phyloP scores from a whole-genome alignment of 2,113 vertebrate species.

The Hippocampus mohnikei region DNA sequence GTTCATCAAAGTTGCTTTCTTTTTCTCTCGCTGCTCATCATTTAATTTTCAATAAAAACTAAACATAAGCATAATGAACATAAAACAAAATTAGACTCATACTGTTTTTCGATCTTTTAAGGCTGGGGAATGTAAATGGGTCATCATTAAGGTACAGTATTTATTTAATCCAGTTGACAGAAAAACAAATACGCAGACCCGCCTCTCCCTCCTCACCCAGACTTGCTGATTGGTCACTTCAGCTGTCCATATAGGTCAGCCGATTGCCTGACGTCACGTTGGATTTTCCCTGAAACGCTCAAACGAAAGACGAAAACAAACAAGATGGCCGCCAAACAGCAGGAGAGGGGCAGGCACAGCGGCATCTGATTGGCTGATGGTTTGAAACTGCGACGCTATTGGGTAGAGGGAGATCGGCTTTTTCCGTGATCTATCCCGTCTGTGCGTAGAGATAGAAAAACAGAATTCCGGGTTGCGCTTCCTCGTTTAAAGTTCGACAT shows the following conservation, averaged over 20 bases:
- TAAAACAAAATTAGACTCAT: not conserved
- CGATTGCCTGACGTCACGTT: conserved; percentile 53
- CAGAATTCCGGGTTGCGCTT: conserved; percentile 12
- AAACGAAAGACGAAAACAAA: conserved; percentile 25
- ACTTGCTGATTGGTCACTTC: conserved; percentile 42
- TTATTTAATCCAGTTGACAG: not conserved
- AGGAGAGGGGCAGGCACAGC: not conserved
- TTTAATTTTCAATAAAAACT: not conserved
- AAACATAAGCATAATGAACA: not conserved
- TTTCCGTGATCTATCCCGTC: not conserved
- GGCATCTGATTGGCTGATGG: conserved; percentile 1
- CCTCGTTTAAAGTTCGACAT: not conserved
- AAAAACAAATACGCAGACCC: not conserved
- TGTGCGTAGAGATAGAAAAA: conserved; percentile 9
- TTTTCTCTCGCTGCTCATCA: not conserved
- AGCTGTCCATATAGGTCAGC: conserved; percentile 43
- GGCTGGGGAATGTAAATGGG: too few relatives aligned
- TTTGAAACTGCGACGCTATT: conserved; percentile 17
- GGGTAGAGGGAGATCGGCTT: conserved; percentile 3
- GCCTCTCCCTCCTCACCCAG: not conserved
- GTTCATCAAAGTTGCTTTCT: not conserved
- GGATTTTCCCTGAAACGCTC: conserved; percentile 46
- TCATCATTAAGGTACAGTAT: not conserved
- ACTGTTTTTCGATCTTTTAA: not conserved
- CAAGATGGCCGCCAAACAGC: conserved; percentile 15